phyloP scores from a whole-genome alignment of 2,113 vertebrate species.

The Delphinapterus leucas region DNA sequence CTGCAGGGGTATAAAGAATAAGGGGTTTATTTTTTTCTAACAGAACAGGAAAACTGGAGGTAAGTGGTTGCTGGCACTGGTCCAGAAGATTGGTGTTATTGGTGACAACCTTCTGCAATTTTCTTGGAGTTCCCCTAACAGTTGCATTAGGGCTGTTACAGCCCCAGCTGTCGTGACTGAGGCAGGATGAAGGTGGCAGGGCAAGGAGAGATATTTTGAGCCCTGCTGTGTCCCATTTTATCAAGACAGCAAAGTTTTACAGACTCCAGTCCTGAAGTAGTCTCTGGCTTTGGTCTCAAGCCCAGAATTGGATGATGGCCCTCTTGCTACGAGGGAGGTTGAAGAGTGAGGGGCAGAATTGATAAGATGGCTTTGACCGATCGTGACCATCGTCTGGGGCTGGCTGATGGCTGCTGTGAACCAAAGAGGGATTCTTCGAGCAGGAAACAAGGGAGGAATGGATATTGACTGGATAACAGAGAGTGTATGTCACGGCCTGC shows the following conservation, averaged over 20 bases:
- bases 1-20: no score
- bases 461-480: accelerated
- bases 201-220: background rate
- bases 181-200: background rate
- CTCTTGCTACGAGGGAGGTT: background rate
- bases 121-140: background rate
- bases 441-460: background rate
- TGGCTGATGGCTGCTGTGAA: background rate
- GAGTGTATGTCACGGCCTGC: accelerated
- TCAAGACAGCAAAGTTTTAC: background rate
- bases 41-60: background rate
- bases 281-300: background rate
- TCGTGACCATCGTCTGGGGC: accelerated
- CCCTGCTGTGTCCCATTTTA: background rate
- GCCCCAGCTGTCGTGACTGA: accelerated
- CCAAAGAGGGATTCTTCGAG: background rate
- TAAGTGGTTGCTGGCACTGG: no score
- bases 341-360: background rate
- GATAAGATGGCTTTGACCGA: background rate
- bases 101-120: background rate
- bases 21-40: background rate
- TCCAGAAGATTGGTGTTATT: accelerated
- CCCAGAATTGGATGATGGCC: background rate
- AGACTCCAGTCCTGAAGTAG: background rate
- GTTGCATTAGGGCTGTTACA: background rate